phyloP scores from a whole-genome alignment of 2,797 vertebrate species.

The Poeciliopsis turneri region DNA sequence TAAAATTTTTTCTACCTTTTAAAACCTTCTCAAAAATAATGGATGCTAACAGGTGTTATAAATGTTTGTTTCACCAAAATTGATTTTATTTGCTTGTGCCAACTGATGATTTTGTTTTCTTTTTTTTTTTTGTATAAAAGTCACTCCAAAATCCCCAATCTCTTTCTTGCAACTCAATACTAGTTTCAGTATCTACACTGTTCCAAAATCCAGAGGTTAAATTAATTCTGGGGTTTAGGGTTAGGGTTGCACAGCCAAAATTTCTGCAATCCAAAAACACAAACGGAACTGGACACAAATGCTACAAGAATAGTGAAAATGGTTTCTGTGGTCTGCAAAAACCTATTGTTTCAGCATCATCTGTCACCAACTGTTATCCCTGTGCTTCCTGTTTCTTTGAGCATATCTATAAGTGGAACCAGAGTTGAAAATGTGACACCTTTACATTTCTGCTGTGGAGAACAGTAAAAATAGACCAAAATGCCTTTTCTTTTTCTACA shows the following conservation, averaged over 20 bases:
- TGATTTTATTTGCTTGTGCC: neutral
- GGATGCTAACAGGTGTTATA: neutral
- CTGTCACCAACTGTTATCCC: constrained; percentile 71
- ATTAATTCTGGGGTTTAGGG: neutral
- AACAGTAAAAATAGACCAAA: constrained; percentile 41
- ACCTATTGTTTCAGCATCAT: constrained; percentile 69
- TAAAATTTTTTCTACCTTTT: neutral
- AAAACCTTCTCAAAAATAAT: neutral
- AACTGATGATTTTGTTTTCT: neutral
- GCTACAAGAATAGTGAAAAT: neutral
- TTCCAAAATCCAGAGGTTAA: neutral
- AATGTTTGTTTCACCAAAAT: neutral
- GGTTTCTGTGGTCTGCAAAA: neutral
- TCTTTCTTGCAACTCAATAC: neutral
- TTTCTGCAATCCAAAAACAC: neutral
- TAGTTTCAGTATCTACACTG: neutral
- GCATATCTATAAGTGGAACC: constrained; percentile 28
- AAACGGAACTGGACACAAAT: neutral
- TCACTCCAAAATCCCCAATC: neutral
- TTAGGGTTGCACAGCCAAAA: neutral
- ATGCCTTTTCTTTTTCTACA: constrained; percentile 55
- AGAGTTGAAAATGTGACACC: constrained; percentile 26
- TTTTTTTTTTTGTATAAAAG: neutral
- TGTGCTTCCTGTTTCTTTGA: constrained; percentile 14
- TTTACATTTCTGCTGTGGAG: constrained; percentile 42